These are phyloP conservation scores for Lochmaea capreae DNA, from an alignment of 2,888 invertebrate species.

Conservation along the genomic window DNA sequence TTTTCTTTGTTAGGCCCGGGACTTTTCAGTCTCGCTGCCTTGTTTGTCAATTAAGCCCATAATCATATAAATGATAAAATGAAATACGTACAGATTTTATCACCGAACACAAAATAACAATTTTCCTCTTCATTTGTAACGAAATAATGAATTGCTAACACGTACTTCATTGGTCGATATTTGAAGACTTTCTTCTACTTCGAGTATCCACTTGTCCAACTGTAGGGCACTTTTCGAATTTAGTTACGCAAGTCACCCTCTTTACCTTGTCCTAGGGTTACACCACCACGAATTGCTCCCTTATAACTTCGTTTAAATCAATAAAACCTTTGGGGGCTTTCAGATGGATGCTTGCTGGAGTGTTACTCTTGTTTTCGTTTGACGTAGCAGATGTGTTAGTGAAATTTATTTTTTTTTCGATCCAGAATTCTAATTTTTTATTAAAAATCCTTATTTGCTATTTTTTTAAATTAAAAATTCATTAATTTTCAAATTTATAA, in stretches of 20 bases:
- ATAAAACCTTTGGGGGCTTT: conserved; percentile 30
- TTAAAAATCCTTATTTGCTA: too few relatives aligned
- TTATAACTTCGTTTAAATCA: conserved; percentile 38
- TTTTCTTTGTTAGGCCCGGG: too few relatives aligned
- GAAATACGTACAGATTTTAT: not conserved
- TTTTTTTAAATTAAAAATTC: too few relatives aligned
- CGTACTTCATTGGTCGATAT: not conserved
- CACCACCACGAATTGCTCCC: conserved; percentile 34
- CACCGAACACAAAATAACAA: not conserved
- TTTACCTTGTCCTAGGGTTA: conserved; percentile 43
- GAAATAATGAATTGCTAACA: conserved; percentile 13
- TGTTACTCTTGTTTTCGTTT: not conserved
- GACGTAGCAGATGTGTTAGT: not conserved
- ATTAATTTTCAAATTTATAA: too few relatives aligned
- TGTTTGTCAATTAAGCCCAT: not conserved
- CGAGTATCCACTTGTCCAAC: conserved; percentile 26
- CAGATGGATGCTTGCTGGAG: conserved; percentile 3
- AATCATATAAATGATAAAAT: too few relatives aligned
- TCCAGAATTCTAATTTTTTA: not conserved
- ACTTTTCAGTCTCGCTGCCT: too few relatives aligned
- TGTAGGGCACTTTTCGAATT: conserved; percentile 37
- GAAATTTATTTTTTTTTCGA: not conserved
- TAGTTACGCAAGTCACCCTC: conserved; percentile 45
- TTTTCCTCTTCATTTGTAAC: conserved; percentile 18
- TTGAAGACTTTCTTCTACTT: not conserved